These are phyloP conservation scores for Seladonia tumulorum DNA, from an alignment of 2,888 invertebrate species.

Conservation along the genomic window DNA sequence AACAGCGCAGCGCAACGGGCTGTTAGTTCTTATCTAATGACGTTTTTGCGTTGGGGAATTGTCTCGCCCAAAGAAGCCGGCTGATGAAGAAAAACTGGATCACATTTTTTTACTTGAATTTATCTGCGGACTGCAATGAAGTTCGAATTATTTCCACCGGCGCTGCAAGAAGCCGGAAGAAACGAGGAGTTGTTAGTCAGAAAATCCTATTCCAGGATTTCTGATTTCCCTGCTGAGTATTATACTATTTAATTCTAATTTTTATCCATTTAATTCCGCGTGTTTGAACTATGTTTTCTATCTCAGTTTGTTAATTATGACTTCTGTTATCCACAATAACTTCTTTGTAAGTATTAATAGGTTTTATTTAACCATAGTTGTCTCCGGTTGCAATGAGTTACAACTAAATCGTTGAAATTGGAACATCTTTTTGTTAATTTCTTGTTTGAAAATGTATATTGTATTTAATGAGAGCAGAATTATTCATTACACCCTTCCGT, in stretches of 20 bases:
- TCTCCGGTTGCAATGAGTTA: too few species aligned
- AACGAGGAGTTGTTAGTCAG: not conserved
- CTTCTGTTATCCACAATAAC: not conserved
- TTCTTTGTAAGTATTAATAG: not conserved
- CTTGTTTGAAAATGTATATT: too few species aligned
- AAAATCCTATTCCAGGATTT: not conserved
- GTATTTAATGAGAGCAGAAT: too few species aligned
- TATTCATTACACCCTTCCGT: too few species aligned
- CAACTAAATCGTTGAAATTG: too few species aligned
- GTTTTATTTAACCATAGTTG: too few species aligned
- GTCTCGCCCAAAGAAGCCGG: not conserved
- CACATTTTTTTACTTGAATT: not conserved
- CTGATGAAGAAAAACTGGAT: not conserved
- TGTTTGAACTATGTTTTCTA: too few species aligned
- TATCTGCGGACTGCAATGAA: not conserved
- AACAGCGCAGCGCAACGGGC: not conserved
- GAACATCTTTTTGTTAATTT: too few species aligned
- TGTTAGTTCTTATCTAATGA: constrained; percentile 14
- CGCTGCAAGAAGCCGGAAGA: not conserved
- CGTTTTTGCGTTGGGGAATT: not conserved
- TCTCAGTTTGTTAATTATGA: too few species aligned
- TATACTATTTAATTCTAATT: not conserved
- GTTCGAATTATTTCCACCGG: not conserved
- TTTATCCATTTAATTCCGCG: not conserved
- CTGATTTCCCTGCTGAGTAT: not conserved